A percentile compares a stretch with the other conserved stretches of the same genome.
phyloP scores from a whole-genome alignment of 2,888 invertebrate genomes.

The Dolichomitus sp. region DNA sequence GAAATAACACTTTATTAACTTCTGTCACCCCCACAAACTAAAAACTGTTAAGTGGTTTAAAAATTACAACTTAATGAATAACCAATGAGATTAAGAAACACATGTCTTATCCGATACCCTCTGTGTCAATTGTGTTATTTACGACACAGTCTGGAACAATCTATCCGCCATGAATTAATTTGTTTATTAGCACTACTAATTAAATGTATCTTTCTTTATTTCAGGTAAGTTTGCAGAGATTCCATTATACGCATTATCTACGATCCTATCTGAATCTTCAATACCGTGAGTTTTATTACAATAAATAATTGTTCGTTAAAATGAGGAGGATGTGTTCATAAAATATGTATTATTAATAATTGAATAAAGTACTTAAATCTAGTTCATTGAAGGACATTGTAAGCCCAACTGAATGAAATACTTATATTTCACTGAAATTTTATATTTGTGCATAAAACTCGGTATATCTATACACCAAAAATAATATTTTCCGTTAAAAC shows the following conservation, averaged over 20 bases:
- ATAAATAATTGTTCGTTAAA: too few species aligned
- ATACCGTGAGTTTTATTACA: slow-evolving; percentile 24
- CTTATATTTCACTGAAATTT: neutral
- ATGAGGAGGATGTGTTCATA: neutral
- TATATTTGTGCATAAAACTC: neutral
- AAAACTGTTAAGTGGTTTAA: too few species aligned
- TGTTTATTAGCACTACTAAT: slow-evolving; percentile 17
- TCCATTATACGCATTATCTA: neutral
- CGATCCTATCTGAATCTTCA: neutral
- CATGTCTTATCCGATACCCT: too few species aligned
- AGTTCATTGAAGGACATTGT: neutral
- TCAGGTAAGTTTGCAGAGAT: slow-evolving; percentile 76
- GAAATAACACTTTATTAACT: too few species aligned
- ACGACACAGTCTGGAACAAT: slow-evolving; percentile 65
- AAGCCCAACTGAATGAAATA: neutral
- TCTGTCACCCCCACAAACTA: too few species aligned
- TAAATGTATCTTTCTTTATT: slow-evolving; percentile 69
- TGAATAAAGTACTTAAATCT: neutral
- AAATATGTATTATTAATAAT: neutral
- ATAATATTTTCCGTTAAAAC: neutral
- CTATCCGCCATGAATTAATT: slow-evolving; percentile 44
- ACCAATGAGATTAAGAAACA: too few species aligned
- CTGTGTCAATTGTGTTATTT: too few species aligned
- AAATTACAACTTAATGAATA: too few species aligned
- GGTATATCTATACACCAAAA: neutral